These are phyloP conservation scores for Chelonus formosanus DNA, from an alignment of 2,888 invertebrate genomes.

Conservation along the genomic window DNA sequence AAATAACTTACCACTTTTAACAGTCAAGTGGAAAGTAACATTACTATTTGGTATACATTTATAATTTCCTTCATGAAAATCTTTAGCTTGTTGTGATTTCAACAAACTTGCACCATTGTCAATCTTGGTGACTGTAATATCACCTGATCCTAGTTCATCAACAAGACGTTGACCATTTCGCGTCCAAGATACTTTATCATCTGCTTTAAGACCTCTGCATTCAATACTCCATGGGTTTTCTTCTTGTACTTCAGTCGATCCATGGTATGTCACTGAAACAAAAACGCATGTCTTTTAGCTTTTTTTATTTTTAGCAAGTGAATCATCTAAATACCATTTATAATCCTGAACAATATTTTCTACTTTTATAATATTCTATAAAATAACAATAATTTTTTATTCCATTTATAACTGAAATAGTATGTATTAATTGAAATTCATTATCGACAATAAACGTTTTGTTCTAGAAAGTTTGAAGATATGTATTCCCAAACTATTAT, in stretches of 20 bases:
- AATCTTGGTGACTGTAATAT: slow-evolving; percentile 44
- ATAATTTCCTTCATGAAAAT: slow-evolving; percentile 57
- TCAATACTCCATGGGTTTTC: slow-evolving; percentile 57
- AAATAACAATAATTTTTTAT: no score
- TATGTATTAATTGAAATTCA: no score
- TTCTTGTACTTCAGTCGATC: slow-evolving; percentile 46
- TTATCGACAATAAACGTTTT: no score
- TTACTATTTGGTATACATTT: slow-evolving; percentile 52
- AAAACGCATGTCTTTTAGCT: no score
- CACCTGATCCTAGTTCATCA: slow-evolving; percentile 51
- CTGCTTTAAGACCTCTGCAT: slow-evolving; percentile 50
- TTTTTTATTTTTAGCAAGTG: no score
- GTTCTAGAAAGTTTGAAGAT: no score
- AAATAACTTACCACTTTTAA: slow-evolving; percentile 56
- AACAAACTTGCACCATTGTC: slow-evolving; percentile 45
- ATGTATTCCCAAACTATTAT: no score
- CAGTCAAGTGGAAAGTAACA: slow-evolving; percentile 49
- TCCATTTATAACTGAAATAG: no score
- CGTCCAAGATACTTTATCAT: slow-evolving; percentile 55
- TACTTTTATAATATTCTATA: no score
- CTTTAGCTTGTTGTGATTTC: slow-evolving; percentile 47
- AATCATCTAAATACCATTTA: no score
- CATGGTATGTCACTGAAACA: slow-evolving; percentile 51
- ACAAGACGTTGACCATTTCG: slow-evolving; percentile 52
- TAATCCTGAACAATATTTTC: no score